A percentile compares a stretch with the other conserved stretches of the same genome.
Evolutionary conservation across 2,113 vertebrate genomes (phyloP).

Genomic region (Elachura formosa): DNA sequence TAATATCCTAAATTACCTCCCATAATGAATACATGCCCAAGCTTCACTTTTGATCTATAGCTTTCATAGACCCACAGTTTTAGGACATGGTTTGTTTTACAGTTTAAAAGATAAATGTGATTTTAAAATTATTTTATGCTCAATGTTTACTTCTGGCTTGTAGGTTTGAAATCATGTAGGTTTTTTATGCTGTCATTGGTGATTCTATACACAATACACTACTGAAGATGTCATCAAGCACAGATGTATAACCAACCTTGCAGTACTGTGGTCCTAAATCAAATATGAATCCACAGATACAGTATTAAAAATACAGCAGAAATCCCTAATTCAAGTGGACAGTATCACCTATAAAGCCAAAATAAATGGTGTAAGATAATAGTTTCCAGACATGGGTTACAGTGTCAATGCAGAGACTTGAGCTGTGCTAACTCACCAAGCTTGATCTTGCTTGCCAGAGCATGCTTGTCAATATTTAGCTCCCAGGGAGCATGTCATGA

Average conservation of each 20-base stretch:
- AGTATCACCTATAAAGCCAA: slow-evolving; percentile 61
- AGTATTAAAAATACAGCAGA: slow-evolving; percentile 51
- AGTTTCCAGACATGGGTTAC: slow-evolving; percentile 67
- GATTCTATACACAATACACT: not conserved
- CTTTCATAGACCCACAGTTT: not conserved
- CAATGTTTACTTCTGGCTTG: not conserved
- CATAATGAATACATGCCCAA: not conserved
- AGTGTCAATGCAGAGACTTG: slow-evolving; percentile 63
- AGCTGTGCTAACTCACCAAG: slow-evolving; percentile 74
- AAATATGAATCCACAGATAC: slow-evolving; percentile 49
- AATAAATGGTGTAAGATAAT: slow-evolving; percentile 68
- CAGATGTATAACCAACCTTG: not conserved
- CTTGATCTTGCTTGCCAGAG: slow-evolving; percentile 75
- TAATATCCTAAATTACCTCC: not conserved
- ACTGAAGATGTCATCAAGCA: slow-evolving; percentile 20
- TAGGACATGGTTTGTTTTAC: not conserved
- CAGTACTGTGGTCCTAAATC: slow-evolving; percentile 26
- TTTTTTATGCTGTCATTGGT: not conserved
- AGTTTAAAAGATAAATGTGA: not conserved
- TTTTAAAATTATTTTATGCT: slow-evolving; percentile 1
- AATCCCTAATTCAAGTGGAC: slow-evolving; percentile 63
- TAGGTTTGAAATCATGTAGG: slow-evolving; percentile 1
- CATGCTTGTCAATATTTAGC: slow-evolving; percentile 79
- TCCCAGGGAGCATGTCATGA: slow-evolving; percentile 59
- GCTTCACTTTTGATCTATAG: slow-evolving; percentile 7